A percentile compares a stretch with the other conserved stretches of the same genome.
These are phyloP conservation scores for Etheostoma cragini DNA, from an alignment of 2,113 vertebrate species.

Conservation along the genomic window DNA sequence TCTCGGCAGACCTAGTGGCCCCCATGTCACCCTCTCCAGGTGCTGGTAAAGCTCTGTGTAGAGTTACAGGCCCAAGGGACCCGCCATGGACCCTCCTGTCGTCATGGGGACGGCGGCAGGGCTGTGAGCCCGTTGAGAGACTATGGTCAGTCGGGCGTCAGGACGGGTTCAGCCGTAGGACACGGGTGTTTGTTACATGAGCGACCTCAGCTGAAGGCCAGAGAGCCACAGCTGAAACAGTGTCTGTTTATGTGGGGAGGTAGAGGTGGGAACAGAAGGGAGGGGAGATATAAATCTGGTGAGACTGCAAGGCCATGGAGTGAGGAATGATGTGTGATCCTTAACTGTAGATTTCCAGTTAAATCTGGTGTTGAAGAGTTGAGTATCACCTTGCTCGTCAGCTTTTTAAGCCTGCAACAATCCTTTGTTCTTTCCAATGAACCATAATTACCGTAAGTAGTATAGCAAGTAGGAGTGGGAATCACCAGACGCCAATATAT, in stretches of 20 bases:
- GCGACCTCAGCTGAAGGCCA: slow-evolving; percentile 60
- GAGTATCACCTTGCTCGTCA: background rate
- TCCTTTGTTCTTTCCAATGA: background rate
- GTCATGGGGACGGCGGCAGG: slow-evolving; percentile 46
- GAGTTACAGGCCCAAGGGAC: slow-evolving; percentile 74
- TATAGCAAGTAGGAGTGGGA: background rate
- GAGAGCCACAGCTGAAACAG: slow-evolving; percentile 52
- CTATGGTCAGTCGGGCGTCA: slow-evolving; percentile 46
- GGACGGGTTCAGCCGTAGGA: slow-evolving; percentile 77
- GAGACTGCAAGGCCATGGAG: slow-evolving; percentile 24
- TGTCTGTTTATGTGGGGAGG: slow-evolving; percentile 53
- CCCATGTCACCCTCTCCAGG: slow-evolving; percentile 71
- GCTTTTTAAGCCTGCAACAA: background rate
- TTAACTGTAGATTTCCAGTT: slow-evolving; percentile 1
- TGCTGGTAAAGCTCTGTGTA: slow-evolving; percentile 74
- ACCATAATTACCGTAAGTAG: background rate
- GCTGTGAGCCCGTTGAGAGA: slow-evolving; percentile 48
- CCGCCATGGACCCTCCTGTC: slow-evolving; percentile 48
- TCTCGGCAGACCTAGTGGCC: slow-evolving; percentile 68
- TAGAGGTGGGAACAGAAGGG: slow-evolving; percentile 29
- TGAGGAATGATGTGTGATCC: slow-evolving; percentile 24
- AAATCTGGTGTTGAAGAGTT: background rate
- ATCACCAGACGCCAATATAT: too few relatives aligned
- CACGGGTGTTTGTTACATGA: slow-evolving; percentile 81
- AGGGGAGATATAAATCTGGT: slow-evolving; percentile 36